Evolutionary conservation across 2,888 invertebrate species (phyloP).

Genomic region (Cartodere bifasciata): DNA sequence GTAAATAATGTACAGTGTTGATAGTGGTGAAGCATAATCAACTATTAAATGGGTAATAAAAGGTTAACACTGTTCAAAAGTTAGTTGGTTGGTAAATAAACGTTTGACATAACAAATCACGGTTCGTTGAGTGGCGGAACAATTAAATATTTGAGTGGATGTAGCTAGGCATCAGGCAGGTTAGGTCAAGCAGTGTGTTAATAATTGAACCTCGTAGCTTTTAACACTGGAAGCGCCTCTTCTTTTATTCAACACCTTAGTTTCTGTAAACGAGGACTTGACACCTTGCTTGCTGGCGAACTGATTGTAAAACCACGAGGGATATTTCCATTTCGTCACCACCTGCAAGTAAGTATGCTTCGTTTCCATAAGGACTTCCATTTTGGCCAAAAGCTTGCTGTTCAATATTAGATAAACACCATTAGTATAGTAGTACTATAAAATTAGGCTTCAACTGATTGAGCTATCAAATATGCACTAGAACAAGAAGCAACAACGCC

Average conservation of each 20-base stretch:
- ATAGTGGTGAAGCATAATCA: background rate
- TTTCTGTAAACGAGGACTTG: constrained; percentile 37
- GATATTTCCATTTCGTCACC: too few relatives aligned
- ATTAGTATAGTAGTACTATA: too few relatives aligned
- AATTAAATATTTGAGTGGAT: constrained; percentile 37
- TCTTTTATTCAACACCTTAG: constrained; percentile 37
- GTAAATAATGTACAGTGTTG: too few relatives aligned
- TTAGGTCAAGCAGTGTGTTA: constrained; percentile 35
- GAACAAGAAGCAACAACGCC: too few relatives aligned
- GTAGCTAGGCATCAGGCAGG: constrained; percentile 27
- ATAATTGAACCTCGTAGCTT: constrained; percentile 38
- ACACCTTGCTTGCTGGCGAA: constrained; percentile 31
- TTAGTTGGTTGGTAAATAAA: constrained; percentile 25
- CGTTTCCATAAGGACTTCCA: too few relatives aligned
- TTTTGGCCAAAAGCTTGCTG: too few relatives aligned
- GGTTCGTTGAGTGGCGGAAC: constrained; percentile 32
- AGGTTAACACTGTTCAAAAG: constrained; percentile 14
- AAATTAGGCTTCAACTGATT: too few relatives aligned
- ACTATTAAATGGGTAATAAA: constrained; percentile 6
- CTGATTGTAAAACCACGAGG: constrained; percentile 34
- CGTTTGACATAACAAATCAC: constrained; percentile 32
- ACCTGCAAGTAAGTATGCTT: too few relatives aligned
- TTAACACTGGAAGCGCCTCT: constrained; percentile 36
- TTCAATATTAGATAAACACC: too few relatives aligned
- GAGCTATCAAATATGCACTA: too few relatives aligned